phyloP scores from a whole-genome alignment of 2,797 vertebrate species.

The Pseudotriccus pelzelni region DNA sequence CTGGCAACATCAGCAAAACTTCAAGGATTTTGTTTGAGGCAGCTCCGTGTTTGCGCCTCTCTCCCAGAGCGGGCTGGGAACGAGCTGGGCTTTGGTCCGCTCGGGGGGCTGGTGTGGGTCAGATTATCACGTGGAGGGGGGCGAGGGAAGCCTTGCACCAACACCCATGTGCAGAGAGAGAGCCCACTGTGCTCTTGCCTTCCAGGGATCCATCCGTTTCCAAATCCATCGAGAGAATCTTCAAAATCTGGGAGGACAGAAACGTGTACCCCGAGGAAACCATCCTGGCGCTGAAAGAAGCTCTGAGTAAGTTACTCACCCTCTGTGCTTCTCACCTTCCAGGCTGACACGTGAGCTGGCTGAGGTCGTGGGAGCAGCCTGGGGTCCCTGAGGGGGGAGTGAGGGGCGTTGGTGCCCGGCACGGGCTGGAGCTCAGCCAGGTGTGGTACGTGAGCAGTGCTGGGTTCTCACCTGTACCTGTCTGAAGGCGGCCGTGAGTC shows the following conservation, averaged over 20 bases:
- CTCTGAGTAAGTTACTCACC: constrained; percentile 78
- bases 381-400: not conserved
- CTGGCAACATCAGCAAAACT: not conserved
- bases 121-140: accelerated
- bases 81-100: not conserved
- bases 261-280: constrained; percentile 93
- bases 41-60: not conserved
- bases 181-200: not conserved
- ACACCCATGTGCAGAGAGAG: not conserved
- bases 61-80: not conserved
- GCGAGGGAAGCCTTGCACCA: accelerated
- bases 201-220: constrained; percentile 90
- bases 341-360: accelerated
- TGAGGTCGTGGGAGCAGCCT: not conserved
- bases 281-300: constrained; percentile 84
- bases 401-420: not conserved
- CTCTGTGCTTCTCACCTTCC: not conserved
- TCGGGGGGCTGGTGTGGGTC: not conserved
- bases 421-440: accelerated
- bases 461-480: not conserved
- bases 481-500: not conserved
- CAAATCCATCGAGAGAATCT: constrained; percentile 93
- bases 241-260: constrained; percentile 96
- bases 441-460: not conserved
- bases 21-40: not conserved